Evolutionary conservation across 2,113 vertebrate species (phyloP).

Genomic region (Rhodinocichla rosea): DNA sequence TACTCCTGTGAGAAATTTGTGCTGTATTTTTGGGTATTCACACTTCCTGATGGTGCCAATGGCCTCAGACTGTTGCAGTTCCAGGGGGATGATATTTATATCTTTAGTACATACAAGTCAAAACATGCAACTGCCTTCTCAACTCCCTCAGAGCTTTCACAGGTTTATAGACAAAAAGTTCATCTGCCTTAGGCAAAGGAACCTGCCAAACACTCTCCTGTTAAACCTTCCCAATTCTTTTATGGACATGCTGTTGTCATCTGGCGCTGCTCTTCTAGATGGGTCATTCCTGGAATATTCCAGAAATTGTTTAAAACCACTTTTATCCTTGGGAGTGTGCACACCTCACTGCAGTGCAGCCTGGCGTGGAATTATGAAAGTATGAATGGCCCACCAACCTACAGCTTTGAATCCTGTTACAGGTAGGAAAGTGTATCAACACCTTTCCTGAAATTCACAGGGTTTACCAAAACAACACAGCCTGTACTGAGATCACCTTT

Average conservation of each 20-base stretch:
- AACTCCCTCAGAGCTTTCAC: not conserved
- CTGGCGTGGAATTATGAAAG: not conserved
- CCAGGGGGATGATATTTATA: not conserved
- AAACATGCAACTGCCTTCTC: not conserved
- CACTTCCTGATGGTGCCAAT: not conserved
- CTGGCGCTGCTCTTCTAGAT: not conserved
- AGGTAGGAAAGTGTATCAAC: not conserved
- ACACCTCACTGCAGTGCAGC: not conserved
- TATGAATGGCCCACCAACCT: not conserved
- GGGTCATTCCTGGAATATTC: not conserved
- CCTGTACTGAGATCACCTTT: not conserved
- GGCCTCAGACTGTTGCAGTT: not conserved
- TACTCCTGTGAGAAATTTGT: not conserved
- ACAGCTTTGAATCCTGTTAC: not conserved
- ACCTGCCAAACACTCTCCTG: not conserved
- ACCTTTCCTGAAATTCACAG: not conserved
- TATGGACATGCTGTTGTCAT: not conserved
- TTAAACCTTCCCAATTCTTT: not conserved
- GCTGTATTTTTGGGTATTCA: not conserved
- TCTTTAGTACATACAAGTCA: not conserved
- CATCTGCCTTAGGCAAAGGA: not conserved
- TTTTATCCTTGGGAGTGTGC: not conserved
- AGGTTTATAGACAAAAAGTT: conserved; percentile 4
- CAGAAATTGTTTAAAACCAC: not conserved
- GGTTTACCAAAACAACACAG: not conserved